These are phyloP conservation scores for Miniopterus natalensis DNA, from an alignment of 2,113 vertebrate genomes.

Conservation along the genomic window DNA sequence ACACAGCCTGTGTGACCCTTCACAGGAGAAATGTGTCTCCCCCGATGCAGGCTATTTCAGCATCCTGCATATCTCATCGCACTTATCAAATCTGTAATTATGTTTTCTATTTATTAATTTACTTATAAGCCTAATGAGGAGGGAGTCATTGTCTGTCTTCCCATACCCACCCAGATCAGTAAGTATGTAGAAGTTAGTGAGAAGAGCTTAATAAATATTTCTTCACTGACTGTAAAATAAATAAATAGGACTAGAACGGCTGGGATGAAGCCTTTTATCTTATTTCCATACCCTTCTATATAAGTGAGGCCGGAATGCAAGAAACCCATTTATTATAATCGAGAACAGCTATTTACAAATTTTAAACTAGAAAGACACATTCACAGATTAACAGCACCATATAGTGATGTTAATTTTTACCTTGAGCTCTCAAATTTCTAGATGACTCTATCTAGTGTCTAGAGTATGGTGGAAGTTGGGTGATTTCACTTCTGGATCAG, in stretches of 20 bases:
- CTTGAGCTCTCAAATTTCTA: background rate
- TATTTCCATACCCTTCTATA: background rate
- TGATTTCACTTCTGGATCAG: background rate
- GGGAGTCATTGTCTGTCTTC: background rate
- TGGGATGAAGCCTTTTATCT: background rate
- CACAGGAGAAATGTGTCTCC: background rate
- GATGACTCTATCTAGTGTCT: background rate
- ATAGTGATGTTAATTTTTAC: background rate
- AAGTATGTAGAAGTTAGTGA: background rate
- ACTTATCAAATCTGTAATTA: background rate
- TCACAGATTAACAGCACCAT: background rate
- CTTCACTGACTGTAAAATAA: conserved; percentile 12
- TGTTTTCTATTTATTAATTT: background rate
- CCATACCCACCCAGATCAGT: background rate
- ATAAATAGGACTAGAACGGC: background rate
- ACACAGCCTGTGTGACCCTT: background rate
- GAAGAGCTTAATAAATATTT: background rate
- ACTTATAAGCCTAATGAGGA: background rate
- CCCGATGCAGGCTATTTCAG: background rate
- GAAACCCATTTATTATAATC: background rate
- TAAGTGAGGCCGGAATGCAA: background rate
- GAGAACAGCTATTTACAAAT: background rate
- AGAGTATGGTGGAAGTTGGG: background rate
- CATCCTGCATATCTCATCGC: background rate
- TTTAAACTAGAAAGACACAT: background rate